Conservation (phyloP, 1,140 invertebrate species). For the Oryctes rhinoceros region DNA sequence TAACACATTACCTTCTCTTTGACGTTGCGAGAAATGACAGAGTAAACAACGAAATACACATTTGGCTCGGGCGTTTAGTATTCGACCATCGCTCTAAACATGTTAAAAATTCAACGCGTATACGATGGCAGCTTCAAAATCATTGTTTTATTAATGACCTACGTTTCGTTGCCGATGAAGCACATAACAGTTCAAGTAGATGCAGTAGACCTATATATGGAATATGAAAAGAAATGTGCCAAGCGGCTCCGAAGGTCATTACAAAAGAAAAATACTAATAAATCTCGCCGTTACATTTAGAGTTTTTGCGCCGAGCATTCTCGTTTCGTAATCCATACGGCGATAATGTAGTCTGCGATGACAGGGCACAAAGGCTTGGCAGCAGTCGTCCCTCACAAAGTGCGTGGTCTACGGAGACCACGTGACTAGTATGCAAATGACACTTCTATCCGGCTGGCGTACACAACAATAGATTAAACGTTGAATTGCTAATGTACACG, state of each 20-base stretch:
- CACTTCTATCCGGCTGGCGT: constrained; percentile 32
- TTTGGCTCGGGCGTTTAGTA: too few species aligned
- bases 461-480: constrained; percentile 33
- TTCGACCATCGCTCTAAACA: too few species aligned
- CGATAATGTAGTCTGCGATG: constrained; percentile 25
- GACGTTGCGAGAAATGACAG: too few species aligned
- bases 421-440: constrained; percentile 35
- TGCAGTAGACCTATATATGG: neutral
- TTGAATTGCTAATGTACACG: constrained; percentile 35
- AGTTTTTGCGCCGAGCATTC: neutral
- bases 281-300: neutral
- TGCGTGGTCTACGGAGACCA: constrained; percentile 26
- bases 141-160: neutral
- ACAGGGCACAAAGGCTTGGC: constrained; percentile 27
- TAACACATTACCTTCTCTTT: too few species aligned
- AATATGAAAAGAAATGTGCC: constrained; percentile 1
- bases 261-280: neutral
- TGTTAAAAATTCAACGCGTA: neutral
- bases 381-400: constrained; percentile 24
- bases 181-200: neutral
- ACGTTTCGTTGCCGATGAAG: neutral
- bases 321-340: constrained; percentile 1
- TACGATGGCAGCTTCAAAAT: neutral
- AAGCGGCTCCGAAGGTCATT: constrained; percentile 3
- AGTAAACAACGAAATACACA: too few species aligned